phyloP scores from a whole-genome alignment of 1,140 invertebrate genomes.

The Drosophila pseudoananassae region DNA sequence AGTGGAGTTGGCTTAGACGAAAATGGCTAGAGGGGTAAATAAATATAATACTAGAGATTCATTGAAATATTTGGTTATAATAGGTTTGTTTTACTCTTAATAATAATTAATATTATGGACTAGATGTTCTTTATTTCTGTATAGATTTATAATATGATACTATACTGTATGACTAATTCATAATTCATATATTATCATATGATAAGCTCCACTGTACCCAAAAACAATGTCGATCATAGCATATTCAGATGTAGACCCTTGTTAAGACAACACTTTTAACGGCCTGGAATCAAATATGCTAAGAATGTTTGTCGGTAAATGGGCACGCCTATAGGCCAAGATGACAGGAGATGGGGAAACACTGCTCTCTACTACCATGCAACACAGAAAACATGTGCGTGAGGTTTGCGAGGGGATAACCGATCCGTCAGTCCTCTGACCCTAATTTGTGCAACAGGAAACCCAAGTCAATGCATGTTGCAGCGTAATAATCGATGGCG shows the following conservation, averaged over 20 bases:
- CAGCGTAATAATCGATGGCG: slow-evolving; percentile 53
- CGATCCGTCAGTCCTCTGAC: slow-evolving; percentile 47
- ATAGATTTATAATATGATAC: no score
- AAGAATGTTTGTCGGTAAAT: slow-evolving; percentile 44
- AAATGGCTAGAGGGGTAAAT: neutral
- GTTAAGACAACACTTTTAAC: slow-evolving; percentile 4
- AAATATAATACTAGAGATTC: no score
- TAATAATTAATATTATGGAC: no score
- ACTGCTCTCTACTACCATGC: slow-evolving; percentile 1
- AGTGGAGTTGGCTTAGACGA: neutral
- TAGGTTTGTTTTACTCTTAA: no score
- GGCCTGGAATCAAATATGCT: slow-evolving; percentile 42
- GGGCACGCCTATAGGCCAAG: slow-evolving; percentile 19
- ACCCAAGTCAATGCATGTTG: slow-evolving; percentile 37
- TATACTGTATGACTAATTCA: no score
- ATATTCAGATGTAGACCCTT: slow-evolving; percentile 11
- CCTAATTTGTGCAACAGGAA: slow-evolving; percentile 67
- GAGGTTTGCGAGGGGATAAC: slow-evolving; percentile 4
- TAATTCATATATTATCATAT: no score
- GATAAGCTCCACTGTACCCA: neutral
- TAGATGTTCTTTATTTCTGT: no score
- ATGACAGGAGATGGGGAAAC: neutral
- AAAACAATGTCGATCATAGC: neutral
- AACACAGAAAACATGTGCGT: slow-evolving; percentile 2
- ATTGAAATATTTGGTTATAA: neutral